phyloP scores from a whole-genome alignment of 2,113 vertebrate species.

The Gadus chalcogrammus region DNA sequence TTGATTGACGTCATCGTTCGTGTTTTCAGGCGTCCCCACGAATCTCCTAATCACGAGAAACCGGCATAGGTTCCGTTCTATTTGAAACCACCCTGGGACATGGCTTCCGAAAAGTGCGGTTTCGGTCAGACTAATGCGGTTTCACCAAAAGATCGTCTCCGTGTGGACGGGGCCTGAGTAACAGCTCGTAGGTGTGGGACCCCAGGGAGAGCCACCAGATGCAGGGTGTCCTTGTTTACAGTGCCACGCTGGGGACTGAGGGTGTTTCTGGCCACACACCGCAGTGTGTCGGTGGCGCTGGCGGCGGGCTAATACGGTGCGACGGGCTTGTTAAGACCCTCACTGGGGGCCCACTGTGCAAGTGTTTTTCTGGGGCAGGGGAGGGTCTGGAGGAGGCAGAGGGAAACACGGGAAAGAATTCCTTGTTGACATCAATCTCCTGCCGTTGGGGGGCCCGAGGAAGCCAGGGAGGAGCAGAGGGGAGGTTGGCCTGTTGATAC shows the following conservation, averaged over 20 bases:
- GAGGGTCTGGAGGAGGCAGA: conserved; percentile 60
- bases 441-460: conserved; percentile 72
- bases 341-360: conserved; percentile 66
- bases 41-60: too few species aligned
- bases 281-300: conserved; percentile 40
- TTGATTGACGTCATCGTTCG: too few species aligned
- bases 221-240: conserved; percentile 53
- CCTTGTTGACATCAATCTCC: conserved; percentile 76
- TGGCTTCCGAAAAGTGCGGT: conserved; percentile 9
- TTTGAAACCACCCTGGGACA: too few species aligned
- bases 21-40: too few species aligned
- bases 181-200: conserved; percentile 10
- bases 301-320: conserved; percentile 40
- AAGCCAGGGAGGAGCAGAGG: conserved; percentile 63
- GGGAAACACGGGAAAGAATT: conserved; percentile 71
- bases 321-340: conserved; percentile 55
- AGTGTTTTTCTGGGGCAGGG: conserved; percentile 63
- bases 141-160: too few species aligned
- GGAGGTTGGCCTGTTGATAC: conserved; percentile 72
- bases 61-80: too few species aligned
- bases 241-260: conserved; percentile 49
- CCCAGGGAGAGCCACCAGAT: conserved; percentile 5
- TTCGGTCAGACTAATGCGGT: not conserved
- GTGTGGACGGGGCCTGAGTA: conserved; percentile 17
- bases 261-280: conserved; percentile 60